phyloP scores from a whole-genome alignment of 2,797 vertebrate species.

The Cuniculus paca region DNA sequence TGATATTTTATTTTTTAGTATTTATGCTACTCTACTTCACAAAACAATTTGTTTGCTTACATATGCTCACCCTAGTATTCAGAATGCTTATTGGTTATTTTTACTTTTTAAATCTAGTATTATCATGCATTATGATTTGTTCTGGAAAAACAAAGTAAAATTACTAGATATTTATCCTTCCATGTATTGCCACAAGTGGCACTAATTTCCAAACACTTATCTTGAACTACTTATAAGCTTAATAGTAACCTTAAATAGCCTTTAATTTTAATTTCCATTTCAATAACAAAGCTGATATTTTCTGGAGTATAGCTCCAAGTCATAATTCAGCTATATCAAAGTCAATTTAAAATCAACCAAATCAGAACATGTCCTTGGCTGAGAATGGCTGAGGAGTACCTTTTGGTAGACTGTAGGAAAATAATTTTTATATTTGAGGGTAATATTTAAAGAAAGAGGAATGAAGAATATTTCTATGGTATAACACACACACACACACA shows the following conservation, averaged over 20 bases:
- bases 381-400: background rate
- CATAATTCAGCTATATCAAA: background rate
- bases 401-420: background rate
- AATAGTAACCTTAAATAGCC: background rate
- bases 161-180: background rate
- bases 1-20: background rate
- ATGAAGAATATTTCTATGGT: background rate
- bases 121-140: background rate
- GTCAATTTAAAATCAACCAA: background rate
- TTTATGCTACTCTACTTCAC: background rate
- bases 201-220: background rate
- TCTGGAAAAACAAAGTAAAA: background rate
- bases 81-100: background rate
- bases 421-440: background rate
- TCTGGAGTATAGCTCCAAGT: background rate
- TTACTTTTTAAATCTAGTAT: background rate
- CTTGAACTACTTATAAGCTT: background rate
- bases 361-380: background rate
- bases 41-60: background rate
- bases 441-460: background rate
- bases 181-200: accelerated
- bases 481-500: background rate
- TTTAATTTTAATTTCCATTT: background rate
- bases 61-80: background rate
- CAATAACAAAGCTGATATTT: background rate